Conservation (phyloP, 2,888 invertebrate species). For the Drosophila niveifrons region DNA sequence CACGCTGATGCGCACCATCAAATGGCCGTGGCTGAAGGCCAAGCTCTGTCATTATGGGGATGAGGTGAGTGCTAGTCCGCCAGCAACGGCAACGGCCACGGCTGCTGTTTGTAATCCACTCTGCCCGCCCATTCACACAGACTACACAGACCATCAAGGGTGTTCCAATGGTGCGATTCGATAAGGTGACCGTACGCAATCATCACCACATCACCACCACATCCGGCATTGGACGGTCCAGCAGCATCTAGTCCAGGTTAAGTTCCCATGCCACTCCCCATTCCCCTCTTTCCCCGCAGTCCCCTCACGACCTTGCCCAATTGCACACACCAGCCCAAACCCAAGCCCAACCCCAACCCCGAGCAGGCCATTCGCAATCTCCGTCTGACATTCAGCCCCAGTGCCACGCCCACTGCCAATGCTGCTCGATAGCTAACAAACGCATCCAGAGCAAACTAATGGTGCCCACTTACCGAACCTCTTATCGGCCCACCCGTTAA, state of each 20-base stretch:
- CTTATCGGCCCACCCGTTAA: background rate
- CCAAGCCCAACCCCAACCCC: too few species aligned
- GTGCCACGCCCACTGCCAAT: background rate
- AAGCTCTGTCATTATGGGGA: constrained; percentile 82
- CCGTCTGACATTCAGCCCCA: background rate
- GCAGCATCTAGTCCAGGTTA: constrained; percentile 79
- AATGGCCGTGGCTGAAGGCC: constrained; percentile 86
- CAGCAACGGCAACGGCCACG: constrained; percentile 53
- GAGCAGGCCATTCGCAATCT: background rate
- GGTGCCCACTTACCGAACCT: background rate
- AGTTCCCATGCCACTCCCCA: background rate
- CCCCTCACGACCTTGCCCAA: background rate
- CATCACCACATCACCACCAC: constrained; percentile 83
- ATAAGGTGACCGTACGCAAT: constrained; percentile 48
- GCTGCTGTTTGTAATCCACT: constrained; percentile 39
- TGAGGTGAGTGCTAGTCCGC: constrained; percentile 79
- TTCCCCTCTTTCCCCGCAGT: background rate
- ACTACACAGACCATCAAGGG: constrained; percentile 37
- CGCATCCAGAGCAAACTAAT: constrained; percentile 1
- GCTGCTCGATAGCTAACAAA: background rate
- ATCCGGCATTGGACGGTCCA: constrained; percentile 84
- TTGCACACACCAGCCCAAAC: background rate
- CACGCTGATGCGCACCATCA: constrained; percentile 88
- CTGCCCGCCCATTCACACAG: constrained; percentile 61
- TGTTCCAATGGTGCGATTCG: constrained; percentile 67